Evolutionary conservation across 1,140 invertebrate genomes (phyloP).

Genomic region (Leptopilina boulardi): DNA sequence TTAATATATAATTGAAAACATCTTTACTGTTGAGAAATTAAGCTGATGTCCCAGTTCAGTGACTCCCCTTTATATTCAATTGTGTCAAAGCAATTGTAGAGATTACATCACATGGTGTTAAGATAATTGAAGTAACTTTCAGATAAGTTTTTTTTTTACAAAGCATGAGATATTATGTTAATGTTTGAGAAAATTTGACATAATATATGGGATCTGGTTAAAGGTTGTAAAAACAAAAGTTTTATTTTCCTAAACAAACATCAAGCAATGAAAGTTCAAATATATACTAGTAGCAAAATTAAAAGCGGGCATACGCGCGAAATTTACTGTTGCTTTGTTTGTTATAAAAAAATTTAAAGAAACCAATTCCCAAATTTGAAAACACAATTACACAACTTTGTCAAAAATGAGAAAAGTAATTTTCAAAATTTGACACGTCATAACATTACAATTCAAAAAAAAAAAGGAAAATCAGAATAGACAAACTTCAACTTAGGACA

Average conservation of each 20-base stretch:
- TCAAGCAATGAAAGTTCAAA: not conserved
- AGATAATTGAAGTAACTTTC: conserved; percentile 18
- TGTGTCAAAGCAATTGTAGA: conserved; percentile 11
- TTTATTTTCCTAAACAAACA: not conserved
- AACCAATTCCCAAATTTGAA: no score
- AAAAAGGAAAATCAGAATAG: no score
- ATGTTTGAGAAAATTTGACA: not conserved
- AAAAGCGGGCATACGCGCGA: no score
- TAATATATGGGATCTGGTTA: not conserved
- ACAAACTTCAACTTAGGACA: no score
- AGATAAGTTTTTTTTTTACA: not conserved
- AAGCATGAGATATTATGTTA: not conserved
- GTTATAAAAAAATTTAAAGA: no score
- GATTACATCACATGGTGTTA: not conserved
- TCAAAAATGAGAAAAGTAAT: no score
- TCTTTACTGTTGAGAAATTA: not conserved
- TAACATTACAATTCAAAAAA: no score
- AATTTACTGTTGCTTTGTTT: no score
- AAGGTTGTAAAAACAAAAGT: not conserved
- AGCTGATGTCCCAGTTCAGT: conserved; percentile 16
- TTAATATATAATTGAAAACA: not conserved
- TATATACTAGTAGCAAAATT: no score
- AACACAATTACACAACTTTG: no score
- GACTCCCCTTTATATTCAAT: conserved; percentile 24
- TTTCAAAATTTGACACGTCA: no score